Conservation (phyloP, 1,140 invertebrate species). For the Aradophagus sp. region DNA sequence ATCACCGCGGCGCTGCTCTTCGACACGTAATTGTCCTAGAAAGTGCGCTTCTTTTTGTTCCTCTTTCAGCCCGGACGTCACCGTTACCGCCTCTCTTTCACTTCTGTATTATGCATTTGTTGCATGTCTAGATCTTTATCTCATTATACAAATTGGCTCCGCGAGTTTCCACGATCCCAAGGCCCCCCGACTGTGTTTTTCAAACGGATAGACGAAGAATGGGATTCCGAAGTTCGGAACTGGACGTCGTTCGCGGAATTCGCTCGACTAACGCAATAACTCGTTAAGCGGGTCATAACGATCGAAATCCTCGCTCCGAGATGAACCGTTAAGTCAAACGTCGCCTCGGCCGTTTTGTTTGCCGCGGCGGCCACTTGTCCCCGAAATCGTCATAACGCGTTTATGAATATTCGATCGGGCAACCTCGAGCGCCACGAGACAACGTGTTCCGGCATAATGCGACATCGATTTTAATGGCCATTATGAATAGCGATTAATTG, state of each 20-base stretch:
- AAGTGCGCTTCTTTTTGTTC: slow-evolving; percentile 50
- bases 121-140: slow-evolving; percentile 44
- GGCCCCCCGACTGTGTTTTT: background rate
- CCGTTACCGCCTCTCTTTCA: slow-evolving; percentile 51
- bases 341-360: slow-evolving; percentile 18
- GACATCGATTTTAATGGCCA: slow-evolving; percentile 9
- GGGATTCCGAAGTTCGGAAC: background rate
- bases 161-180: slow-evolving; percentile 25
- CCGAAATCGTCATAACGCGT: slow-evolving; percentile 5
- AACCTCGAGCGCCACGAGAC: slow-evolving; percentile 7
- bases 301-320: slow-evolving; percentile 3
- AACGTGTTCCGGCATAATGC: slow-evolving; percentile 14
- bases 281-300: slow-evolving; percentile 17
- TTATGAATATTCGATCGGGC: slow-evolving; percentile 17
- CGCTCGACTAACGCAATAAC: slow-evolving; percentile 1
- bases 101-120: slow-evolving; percentile 49
- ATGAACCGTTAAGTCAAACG: slow-evolving; percentile 23
- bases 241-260: slow-evolving; percentile 1
- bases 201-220: slow-evolving; percentile 1
- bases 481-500: slow-evolving; percentile 15
- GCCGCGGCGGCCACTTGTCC: slow-evolving; percentile 9
- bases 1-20: slow-evolving; percentile 26
- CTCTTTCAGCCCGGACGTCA: slow-evolving; percentile 40
- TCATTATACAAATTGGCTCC: slow-evolving; percentile 49
- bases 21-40: slow-evolving; percentile 58